Conservation (phyloP, 2,888 invertebrate species). For the Limulus polyphemus region DNA sequence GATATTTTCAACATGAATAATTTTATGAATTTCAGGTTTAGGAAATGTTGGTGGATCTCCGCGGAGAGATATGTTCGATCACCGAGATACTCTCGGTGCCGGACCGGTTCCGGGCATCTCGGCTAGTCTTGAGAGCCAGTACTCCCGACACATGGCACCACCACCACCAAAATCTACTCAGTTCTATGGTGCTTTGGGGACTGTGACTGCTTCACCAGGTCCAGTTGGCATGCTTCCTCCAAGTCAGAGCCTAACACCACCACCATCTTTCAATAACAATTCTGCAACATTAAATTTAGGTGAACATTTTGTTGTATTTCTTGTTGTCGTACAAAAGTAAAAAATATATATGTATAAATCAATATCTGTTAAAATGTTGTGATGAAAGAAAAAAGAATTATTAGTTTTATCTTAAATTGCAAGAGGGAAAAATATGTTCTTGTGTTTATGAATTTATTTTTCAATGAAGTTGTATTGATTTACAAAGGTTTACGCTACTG, state of each 20-base stretch:
- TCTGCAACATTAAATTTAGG: conserved; percentile 33
- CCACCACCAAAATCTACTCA: conserved; percentile 42
- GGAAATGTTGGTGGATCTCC: conserved; percentile 19
- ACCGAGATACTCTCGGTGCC: conserved; percentile 33
- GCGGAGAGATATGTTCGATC: conserved; percentile 62
- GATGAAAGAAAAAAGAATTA: too few relatives aligned
- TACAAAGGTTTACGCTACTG: too few relatives aligned
- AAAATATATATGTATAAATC: too few relatives aligned
- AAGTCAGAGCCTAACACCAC: conserved; percentile 54
- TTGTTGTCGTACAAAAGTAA: too few relatives aligned
- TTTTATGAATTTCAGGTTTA: conserved; percentile 14
- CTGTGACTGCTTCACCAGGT: conserved; percentile 15
- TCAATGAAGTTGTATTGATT: too few relatives aligned
- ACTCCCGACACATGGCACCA: conserved; percentile 18
- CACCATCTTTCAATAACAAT: conserved; percentile 43
- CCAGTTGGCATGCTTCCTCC: conserved; percentile 45
- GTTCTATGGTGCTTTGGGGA: conserved; percentile 47
- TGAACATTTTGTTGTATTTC: conserved; percentile 18
- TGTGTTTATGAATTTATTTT: too few relatives aligned
- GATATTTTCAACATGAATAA: too few relatives aligned
- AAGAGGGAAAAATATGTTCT: too few relatives aligned
- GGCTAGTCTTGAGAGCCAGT: conserved; percentile 20
- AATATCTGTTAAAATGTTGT: too few relatives aligned
- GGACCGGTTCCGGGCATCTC: conserved; percentile 28
- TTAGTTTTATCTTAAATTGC: too few relatives aligned